Percentiles rank a stretch among this genome's conserved stretches.
phyloP scores from a whole-genome alignment of 2,888 invertebrate species.

The Papilio protenor region DNA sequence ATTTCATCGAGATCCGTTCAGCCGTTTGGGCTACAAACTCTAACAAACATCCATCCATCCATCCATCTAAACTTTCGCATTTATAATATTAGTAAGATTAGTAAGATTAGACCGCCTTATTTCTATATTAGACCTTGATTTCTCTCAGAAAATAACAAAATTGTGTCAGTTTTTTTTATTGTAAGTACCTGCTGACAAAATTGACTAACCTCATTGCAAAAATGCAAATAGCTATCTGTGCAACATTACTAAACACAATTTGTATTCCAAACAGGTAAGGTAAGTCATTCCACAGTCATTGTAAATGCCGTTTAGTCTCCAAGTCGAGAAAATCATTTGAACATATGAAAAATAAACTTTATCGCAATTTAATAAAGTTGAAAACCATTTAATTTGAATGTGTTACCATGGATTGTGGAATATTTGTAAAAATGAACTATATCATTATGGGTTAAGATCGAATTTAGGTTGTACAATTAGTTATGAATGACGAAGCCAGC shows the following conservation, averaged over 20 bases:
- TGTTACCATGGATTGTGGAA: constrained; percentile 44
- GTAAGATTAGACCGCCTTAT: too few species aligned
- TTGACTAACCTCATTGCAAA: constrained; percentile 28
- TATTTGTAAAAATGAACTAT: constrained; percentile 55
- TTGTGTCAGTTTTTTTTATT: not conserved
- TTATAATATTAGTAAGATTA: too few species aligned
- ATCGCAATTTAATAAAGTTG: constrained; percentile 24
- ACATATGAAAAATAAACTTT: constrained; percentile 38
- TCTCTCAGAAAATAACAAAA: too few species aligned
- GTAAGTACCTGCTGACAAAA: constrained; percentile 1
- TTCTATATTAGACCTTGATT: too few species aligned
- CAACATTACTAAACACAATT: constrained; percentile 32
- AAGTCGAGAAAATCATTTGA: constrained; percentile 43
- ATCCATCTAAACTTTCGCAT: too few species aligned
- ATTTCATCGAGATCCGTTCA: too few species aligned
- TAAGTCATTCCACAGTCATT: constrained; percentile 47
- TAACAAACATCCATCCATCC: too few species aligned
- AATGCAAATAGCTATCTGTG: constrained; percentile 36
- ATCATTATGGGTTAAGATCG: constrained; percentile 54
- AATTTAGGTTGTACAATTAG: constrained; percentile 53
- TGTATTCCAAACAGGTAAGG: constrained; percentile 41
- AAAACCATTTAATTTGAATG: constrained; percentile 41
- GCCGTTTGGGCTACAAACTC: too few species aligned
- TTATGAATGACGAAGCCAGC: constrained; percentile 78
- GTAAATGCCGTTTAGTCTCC: constrained; percentile 44